Base-by-base conservation (phyloP, 2,113 vertebrate genomes). In the Talpa occidentalis region DNA sequence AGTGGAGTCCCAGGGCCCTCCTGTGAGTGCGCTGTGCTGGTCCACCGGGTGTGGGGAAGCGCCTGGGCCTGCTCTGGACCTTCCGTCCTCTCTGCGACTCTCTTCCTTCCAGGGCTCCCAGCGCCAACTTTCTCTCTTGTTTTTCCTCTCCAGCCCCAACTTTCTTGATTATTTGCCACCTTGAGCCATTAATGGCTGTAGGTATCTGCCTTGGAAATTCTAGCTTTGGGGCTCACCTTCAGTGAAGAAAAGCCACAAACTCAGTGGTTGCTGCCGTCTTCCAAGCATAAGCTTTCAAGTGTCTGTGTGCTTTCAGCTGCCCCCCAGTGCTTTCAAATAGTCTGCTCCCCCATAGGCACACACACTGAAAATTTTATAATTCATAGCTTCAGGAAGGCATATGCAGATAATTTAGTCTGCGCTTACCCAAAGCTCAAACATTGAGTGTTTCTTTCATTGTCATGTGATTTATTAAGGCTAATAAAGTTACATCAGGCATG, bases 391-490 rank as follows among this genome's bases (percentile, higher is more conserved):
- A 76, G 47, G 64, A 93, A 47, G 28, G 62, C 37, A 14, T 32
- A 49, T 14, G 14, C 3, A 78, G 40, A 54, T 28, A 15, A 60
- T 81, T 78, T 88, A 54, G 19, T 95, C 10, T 88, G 16, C 52
- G 80, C 2, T 62, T 62, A 70, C 12, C 19, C 40, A 94, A 66
- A 26, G 10, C 5, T 83, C 32, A 32, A 92, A 56, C 59, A 44
- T 52, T 88, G 78, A 77, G 56, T 86, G 14, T 70, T 69, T 26
- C 76, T 92, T 83, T 90, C 78, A 79, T 74, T 91, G n/a, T n/a
- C n/a, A n/a, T n/a, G n/a, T n/a, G n/a, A 56, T 37, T 44, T 90
- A 44, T 77, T 56, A 10, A 81, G 62, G 1, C 40, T 52, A 73
- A 59, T 44, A 94, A 56, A 5, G 21, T 6, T 56, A 22, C 22